Conservation (phyloP, 2,113 vertebrate genomes). For the Eupsittula cactorum region DNA sequence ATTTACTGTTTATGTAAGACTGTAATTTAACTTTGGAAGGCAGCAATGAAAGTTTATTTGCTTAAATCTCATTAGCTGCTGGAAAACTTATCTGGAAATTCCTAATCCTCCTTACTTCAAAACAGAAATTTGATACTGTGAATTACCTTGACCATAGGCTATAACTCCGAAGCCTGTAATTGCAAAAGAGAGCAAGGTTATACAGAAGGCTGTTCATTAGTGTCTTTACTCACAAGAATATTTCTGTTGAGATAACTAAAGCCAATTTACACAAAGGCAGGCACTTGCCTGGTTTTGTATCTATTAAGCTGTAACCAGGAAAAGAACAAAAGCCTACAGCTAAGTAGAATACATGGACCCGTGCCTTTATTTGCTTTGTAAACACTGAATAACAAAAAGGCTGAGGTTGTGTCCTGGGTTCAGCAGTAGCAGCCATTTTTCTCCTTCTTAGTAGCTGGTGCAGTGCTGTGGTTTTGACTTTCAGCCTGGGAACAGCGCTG, state of each 20-base stretch:
- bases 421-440: too few species aligned
- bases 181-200: conserved; percentile 6
- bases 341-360: background rate
- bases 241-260: background rate
- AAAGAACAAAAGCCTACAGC: background rate
- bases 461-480: too few species aligned
- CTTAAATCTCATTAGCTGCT: conserved; percentile 23
- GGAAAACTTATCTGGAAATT: conserved; percentile 13
- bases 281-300: background rate
- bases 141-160: background rate
- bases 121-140: conserved; percentile 8
- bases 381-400: background rate
- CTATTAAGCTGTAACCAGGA: background rate
- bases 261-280: background rate
- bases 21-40: conserved; percentile 28
- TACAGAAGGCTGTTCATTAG: background rate
- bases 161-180: background rate
- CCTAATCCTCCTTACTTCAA: background rate
- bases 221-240: background rate
- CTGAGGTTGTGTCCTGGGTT: background rate
- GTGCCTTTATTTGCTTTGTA: background rate
- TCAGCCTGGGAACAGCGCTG: too few species aligned
- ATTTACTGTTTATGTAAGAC: conserved; percentile 4
- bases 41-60: conserved; percentile 8
- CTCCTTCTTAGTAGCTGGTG: too few species aligned